phyloP scores from a whole-genome alignment of 2,113 vertebrate species.

The Ictidomys tridecemlineatus region DNA sequence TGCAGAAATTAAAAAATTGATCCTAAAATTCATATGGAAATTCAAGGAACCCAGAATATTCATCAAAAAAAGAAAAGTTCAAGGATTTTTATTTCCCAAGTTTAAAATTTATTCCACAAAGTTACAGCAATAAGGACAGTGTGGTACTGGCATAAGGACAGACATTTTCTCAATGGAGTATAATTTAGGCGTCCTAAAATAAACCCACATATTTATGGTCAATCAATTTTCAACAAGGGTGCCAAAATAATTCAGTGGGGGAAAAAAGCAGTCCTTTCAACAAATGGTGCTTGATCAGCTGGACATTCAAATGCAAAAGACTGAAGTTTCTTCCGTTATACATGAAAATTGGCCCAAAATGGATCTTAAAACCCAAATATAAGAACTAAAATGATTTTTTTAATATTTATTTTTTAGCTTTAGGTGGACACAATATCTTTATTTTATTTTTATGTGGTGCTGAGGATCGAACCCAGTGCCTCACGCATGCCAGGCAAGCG shows the following conservation, averaged over 20 bases:
- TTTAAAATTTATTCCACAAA: neutral
- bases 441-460: too few species aligned
- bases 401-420: too few species aligned
- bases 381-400: neutral
- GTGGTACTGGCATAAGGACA: neutral
- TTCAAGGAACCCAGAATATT: neutral
- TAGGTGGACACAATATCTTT: too few species aligned
- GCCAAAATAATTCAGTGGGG: neutral
- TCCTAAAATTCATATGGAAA: constrained; percentile 6
- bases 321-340: neutral
- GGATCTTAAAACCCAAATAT: constrained; percentile 5
- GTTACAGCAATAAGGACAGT: neutral
- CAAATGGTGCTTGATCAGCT: neutral
- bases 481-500: too few species aligned
- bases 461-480: too few species aligned
- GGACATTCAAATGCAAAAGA: neutral
- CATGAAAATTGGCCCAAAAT: constrained; percentile 22
- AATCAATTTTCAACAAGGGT: constrained; percentile 13
- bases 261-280: neutral
- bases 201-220: neutral
- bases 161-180: neutral
- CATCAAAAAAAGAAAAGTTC: constrained; percentile 1
- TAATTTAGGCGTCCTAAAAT: neutral
- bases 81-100: neutral
- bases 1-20: neutral